Evolutionary conservation across 1,140 invertebrate genomes (phyloP).

Genomic region (Drosophila auraria): DNA sequence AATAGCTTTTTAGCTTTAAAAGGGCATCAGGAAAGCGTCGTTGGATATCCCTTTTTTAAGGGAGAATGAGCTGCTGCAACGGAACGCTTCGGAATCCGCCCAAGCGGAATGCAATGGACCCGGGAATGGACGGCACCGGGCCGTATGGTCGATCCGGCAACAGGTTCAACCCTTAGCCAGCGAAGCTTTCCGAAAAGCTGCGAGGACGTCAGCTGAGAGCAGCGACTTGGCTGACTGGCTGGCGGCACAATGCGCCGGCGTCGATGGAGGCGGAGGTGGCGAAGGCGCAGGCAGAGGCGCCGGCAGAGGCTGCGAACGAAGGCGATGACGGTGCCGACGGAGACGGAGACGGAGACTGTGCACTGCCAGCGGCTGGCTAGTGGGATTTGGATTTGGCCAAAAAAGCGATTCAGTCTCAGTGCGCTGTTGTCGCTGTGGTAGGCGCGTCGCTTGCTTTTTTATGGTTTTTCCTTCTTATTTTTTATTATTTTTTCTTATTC

Average conservation of each 20-base stretch:
- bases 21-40: neutral
- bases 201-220: conserved; percentile 50
- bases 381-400: conserved; percentile 61
- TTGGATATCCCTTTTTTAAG: too few relatives aligned
- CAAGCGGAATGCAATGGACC: neutral
- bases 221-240: neutral
- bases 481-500: conserved; percentile 3
- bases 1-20: neutral
- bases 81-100: too few relatives aligned
- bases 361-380: conserved; percentile 24
- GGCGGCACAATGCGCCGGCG: conserved; percentile 13
- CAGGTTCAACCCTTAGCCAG: conserved; percentile 67
- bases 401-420: conserved; percentile 61
- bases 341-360: conserved; percentile 16
- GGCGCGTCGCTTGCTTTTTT: conserved; percentile 56
- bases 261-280: conserved; percentile 12
- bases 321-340: neutral
- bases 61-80: too few relatives aligned
- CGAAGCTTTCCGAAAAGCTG: conserved; percentile 47
- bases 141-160: conserved; percentile 37
- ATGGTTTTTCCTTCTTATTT: conserved; percentile 13
- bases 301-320: conserved; percentile 17
- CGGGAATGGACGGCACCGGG: conserved; percentile 6
- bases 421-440: conserved; percentile 75
- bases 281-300: conserved; percentile 11